Evolutionary conservation across 1,140 invertebrate species (phyloP), one percentile per base, ranked within the genome.

Genomic region (Bombus impatiens): DNA sequence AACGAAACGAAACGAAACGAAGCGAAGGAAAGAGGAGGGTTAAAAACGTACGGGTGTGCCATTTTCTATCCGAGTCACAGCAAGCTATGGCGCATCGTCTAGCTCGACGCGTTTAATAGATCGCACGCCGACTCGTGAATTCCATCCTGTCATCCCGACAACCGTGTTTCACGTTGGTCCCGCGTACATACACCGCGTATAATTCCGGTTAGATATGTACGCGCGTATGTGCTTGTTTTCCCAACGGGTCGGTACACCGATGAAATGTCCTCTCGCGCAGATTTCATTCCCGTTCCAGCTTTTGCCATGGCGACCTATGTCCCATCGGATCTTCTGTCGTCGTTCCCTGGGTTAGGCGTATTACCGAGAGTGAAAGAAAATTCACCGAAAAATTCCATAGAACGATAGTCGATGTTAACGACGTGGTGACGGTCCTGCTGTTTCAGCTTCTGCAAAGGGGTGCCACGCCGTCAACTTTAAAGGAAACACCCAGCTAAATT

Each of bases 141-240:
- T 83, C 82, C 82, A 78, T 78, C 74, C 82, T 83, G 82, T 83
- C 82, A 83, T 78, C 74, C 62, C 62, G 74, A 83, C 82, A 83
- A 78, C 82, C 74, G 57, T 78, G 82, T 78, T 83, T 83, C 72
- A 65, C 74, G 82, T 68, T 74, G 32, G 15, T n/a, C 59, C 44
- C 22, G 28, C 65, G 35, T 68, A 77, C 44, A 68, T 47, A 42
- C 44, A 53, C 44, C 72, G 42, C 44, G 74, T 83, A 83, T 77
- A 83, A 83, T 83, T 77, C 74, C 82, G 59, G 74, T 42, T 78
- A 68, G 82, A 77, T 77, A 70, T 83, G 82, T 83, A 78, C 62
- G 59, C 65, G 72, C 12, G 74, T 83, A 70, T 77, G 57, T 57
- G 82, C 82, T 78, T 83, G 82, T 83, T 83, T 83, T 83, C 82